Evolutionary conservation across 2,113 vertebrate genomes (phyloP), one percentile per base, ranked within the genome.

Genomic region (Larimichthys crocea): DNA sequence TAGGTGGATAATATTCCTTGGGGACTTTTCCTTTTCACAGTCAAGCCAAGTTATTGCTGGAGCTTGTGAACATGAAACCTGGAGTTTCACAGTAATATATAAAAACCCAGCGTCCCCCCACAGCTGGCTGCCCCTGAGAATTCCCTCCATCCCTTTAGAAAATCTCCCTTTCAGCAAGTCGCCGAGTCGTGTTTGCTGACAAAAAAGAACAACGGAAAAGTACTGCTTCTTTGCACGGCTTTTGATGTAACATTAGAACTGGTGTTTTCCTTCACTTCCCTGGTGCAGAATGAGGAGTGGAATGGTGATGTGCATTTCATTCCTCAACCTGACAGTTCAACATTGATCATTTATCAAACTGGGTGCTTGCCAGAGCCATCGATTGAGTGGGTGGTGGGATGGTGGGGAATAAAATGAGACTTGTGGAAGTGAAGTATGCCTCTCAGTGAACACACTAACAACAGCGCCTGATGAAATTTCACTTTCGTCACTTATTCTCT

Each of bases 331-430:
- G 91, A 94, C 92, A 86, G 87, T 76, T 91, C 80, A 8, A 56
- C 78, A 93, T 92, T 83, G 90, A 92, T 93, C 91, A 90, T 86
- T 89, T 80, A 86, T 91, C 89, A 91, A 60, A 70, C 75, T 73
- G 79, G 53, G 79, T 55, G 24, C 79, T 76, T 55, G 48, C 74
- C 29, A 62, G 60, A 70, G 65, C 42, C 86, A 94, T 93, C 44
- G 85, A 92, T 89, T 88, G 83, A 63, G n/a, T 9, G 17, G 29
- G 50, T 22, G 40, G 4, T 40, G 49, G 82, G 53, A 19, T 22
- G 52, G 35, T n/a, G 4, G 49, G 82, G 52, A 53, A 44, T 71
- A 74, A 87, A 86, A 76, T 72, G 64, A 83, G 82, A 88, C 80
- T 87, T 79, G 53, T 86, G 79, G 82, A 88, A 83, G 52, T 68